Percentiles rank a stretch among this genome's conserved stretches.
These are phyloP conservation scores for Meles meles DNA, from an alignment of 2,113 vertebrate species.

Conservation along the genomic window DNA sequence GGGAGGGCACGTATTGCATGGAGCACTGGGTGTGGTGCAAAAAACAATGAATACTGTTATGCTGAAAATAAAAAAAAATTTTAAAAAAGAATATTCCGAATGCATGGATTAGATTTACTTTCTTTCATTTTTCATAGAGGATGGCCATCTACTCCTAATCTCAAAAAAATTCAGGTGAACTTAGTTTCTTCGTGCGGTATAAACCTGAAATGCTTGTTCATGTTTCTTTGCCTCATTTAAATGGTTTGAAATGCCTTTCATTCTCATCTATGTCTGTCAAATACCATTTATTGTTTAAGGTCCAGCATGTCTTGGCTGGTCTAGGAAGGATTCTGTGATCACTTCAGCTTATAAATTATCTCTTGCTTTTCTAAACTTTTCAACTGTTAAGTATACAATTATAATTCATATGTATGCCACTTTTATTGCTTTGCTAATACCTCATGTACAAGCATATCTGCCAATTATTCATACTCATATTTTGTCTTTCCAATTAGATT, in stretches of 20 bases:
- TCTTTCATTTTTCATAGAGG: background rate
- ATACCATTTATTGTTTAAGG: background rate
- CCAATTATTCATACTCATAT: background rate
- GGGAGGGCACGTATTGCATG: too few relatives aligned
- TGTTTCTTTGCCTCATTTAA: background rate
- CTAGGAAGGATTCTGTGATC: background rate
- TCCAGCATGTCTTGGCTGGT: background rate
- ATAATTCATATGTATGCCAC: background rate
- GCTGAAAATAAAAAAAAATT: too few relatives aligned
- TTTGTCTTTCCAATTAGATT: background rate
- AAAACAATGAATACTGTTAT: too few relatives aligned
- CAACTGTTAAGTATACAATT: background rate
- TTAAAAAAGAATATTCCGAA: background rate
- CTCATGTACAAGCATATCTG: background rate
- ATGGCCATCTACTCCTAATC: background rate
- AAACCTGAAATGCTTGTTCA: background rate
- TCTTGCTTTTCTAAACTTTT: background rate
- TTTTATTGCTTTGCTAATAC: constrained; percentile 35
- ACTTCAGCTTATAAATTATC: background rate
- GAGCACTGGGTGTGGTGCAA: too few relatives aligned
- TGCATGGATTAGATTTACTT: background rate
- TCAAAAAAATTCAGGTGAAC: background rate
- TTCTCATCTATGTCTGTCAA: background rate
- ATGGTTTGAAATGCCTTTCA: background rate
- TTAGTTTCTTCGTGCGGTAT: background rate